Conservation (phyloP, 1,140 invertebrate species). For the Nephila pilipes region DNA sequence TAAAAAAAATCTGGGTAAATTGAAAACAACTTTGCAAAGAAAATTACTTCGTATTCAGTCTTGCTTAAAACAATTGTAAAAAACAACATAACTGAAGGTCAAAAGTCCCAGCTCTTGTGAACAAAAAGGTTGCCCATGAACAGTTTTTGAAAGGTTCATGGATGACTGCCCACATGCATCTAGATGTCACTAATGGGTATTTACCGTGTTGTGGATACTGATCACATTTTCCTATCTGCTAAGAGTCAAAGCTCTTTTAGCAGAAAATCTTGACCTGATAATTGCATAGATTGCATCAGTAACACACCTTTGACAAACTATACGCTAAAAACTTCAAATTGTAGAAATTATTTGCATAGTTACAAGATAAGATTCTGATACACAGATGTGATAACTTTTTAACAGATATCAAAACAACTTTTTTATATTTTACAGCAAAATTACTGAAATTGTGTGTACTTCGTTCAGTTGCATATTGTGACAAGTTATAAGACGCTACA, state of each 20-base stretch:
- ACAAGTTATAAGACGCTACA: no score
- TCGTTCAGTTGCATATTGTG: no score
- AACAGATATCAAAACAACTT: no score
- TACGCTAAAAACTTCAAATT: no score
- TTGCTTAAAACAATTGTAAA: background rate
- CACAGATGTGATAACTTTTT: no score
- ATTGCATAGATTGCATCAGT: background rate
- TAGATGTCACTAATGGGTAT: constrained; percentile 22
- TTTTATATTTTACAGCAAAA: no score
- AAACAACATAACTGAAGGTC: background rate
- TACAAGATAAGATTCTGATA: no score
- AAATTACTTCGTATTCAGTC: background rate
- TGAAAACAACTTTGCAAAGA: background rate
- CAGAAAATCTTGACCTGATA: background rate
- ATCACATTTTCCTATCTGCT: background rate
- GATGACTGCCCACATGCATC: background rate
- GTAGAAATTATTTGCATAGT: no score
- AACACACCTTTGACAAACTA: background rate
- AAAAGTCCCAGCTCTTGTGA: background rate
- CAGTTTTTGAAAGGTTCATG: constrained; percentile 1
- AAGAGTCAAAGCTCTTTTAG: background rate
- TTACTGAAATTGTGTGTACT: no score
- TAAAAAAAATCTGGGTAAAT: background rate
- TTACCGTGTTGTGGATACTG: background rate
- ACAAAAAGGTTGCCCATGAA: constrained; percentile 1